Base-by-base conservation (phyloP, 2,888 invertebrate genomes). In the Salticus scenicus region DNA sequence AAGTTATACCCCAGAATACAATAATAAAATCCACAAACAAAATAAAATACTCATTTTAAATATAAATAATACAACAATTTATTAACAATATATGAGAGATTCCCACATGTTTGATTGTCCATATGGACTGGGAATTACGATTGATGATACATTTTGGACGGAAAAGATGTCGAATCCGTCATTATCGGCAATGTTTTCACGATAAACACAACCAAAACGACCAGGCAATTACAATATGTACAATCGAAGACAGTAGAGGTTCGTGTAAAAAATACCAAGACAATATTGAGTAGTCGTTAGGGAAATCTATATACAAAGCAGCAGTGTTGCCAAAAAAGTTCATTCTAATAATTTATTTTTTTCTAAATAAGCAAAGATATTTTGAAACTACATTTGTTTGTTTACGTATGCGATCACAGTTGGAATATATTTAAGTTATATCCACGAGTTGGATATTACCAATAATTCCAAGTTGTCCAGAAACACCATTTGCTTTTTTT, bases 361-460 rank as follows among this genome's bases (percentile, higher is more conserved):
- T 37, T 10, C 37, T 37, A 37, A 4, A 37, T n/a, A 10, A 37
- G 37, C 4, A 37, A 37, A 37, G 7, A 37, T 37, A 37, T 37
- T 37, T 37, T 37, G 4, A 37, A 10, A 10, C 37, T 37, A 37
- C 37, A n/a, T n/a, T n/a, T 37, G 37, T 10, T 10, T 10, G 10
- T 7, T 4, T 37, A 37, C 37, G 10, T 37, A 7, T 10, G 10
- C n/a, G 27, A n/a, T 2, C 14, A 57, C 10, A 24, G 0, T 28
- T 2, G 41, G 37, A 47, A 42, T 57, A 41, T 78, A 77, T 73
- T 24, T 84, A 77, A 77, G 73, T 77, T 71, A 72, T 84, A 84
- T 84, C 83, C 72, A 51, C 4, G 14, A 20, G 28, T 63, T 28
- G 24, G 83, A 84, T 77, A 84, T 77, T 63, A 84, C 51, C 77